phyloP scores from a whole-genome alignment of 1,140 invertebrate species.

The Heliconius hermathena region DNA sequence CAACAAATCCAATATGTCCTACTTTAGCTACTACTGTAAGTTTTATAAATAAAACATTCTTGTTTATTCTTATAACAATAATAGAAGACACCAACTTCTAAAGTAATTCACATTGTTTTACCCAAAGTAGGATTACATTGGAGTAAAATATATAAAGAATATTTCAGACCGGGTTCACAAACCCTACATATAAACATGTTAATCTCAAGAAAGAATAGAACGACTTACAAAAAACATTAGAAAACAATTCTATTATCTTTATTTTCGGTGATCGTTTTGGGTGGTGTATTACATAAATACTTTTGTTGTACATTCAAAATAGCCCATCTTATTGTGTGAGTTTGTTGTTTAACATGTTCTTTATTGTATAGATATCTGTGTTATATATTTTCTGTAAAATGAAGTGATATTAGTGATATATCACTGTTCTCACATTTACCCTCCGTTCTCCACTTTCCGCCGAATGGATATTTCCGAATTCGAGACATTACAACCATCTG shows the following conservation, averaged over 20 bases:
- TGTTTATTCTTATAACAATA: background rate
- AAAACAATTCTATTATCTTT: background rate
- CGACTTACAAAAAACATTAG: background rate
- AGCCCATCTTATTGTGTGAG: background rate
- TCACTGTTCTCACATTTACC: too few relatives aligned
- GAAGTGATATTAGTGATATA: too few relatives aligned
- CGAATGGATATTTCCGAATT: too few relatives aligned
- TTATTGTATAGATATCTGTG: background rate
- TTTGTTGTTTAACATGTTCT: background rate
- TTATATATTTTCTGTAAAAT: too few relatives aligned
- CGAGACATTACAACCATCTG: too few relatives aligned
- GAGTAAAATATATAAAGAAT: background rate
- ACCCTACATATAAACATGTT: background rate
- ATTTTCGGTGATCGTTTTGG: background rate
- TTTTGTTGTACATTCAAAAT: background rate
- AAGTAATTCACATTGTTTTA: background rate
- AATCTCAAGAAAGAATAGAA: slow-evolving; percentile 1
- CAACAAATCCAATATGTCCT: too few relatives aligned
- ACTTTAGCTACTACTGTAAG: too few relatives aligned
- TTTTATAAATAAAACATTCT: too few relatives aligned
- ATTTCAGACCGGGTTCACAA: background rate
- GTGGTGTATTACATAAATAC: slow-evolving; percentile 5
- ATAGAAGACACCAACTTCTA: background rate
- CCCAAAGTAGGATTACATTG: background rate
- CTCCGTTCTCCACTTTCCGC: too few relatives aligned